Percentiles rank a stretch among this genome's conserved stretches.
phyloP scores from a whole-genome alignment of 2,888 invertebrate genomes.

The Lithophane leautieri region DNA sequence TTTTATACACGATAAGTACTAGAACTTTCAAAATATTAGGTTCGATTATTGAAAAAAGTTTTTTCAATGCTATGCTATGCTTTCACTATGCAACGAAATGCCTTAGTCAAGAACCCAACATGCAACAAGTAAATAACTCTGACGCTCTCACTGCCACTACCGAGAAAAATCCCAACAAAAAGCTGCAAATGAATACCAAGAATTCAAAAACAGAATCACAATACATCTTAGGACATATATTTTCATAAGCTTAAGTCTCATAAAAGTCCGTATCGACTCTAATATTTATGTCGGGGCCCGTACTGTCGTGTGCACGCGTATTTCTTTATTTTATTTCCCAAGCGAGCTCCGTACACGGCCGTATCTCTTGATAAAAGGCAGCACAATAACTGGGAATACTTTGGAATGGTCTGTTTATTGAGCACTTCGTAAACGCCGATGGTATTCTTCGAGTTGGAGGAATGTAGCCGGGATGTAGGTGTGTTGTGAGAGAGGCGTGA shows the following conservation, averaged over 20 bases:
- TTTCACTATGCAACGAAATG: background rate
- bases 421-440: conserved; percentile 63
- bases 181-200: conserved; percentile 31
- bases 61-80: too few species aligned
- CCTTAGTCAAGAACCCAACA: background rate
- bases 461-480: conserved; percentile 27
- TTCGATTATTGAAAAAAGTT: background rate
- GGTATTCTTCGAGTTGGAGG: conserved; percentile 52
- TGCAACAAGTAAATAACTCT: conserved; percentile 18
- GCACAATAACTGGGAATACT: conserved; percentile 64
- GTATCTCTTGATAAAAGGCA: conserved; percentile 69
- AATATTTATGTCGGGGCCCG: conserved; percentile 76
- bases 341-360: conserved; percentile 59
- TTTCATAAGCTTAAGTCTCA: conserved; percentile 74
- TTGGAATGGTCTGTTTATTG: conserved; percentile 67
- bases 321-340: conserved; percentile 69
- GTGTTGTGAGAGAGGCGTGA: conserved; percentile 12
- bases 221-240: conserved; percentile 68
- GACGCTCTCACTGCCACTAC: background rate
- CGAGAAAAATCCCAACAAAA: background rate
- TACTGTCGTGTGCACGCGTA: conserved; percentile 61
- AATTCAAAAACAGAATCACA: conserved; percentile 53
- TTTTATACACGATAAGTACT: background rate
- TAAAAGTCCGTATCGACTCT: conserved; percentile 76
- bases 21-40: background rate